Evolutionary conservation across 2,888 invertebrate species (phyloP), one percentile per base, ranked within the genome.

Genomic region (Polydrusus pterygomalis): DNA sequence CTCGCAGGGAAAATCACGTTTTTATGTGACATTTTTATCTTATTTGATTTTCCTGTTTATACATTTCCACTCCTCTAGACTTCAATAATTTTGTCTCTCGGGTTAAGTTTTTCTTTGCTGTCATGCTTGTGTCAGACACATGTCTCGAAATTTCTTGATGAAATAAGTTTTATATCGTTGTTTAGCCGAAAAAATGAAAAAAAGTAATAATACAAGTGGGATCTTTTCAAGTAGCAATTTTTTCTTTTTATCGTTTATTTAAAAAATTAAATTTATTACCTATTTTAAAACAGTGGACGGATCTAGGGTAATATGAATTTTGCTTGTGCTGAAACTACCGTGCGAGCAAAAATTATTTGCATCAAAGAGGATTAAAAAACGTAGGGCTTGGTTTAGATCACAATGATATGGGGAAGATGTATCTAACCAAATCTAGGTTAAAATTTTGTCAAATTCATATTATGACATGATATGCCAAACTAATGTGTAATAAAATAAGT

Each of bases 21-120:
- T 20, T 20, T 20, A 20, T 20, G 18, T 20, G 51, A 51, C 20
- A 43, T 49, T 51, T 51, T 20, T n/a, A 51, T 51, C 18, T 20
- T 51, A 51, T 51, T 51, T 11, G 51, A 20, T 51, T 20, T 51
- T 9, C 51, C 18, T 51, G 20, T 51, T 51, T 20, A n/a, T 20
- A 51, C 51, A 51, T 18, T 51, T 18, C 51, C 20, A 20, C 18
- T 51, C 51, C 20, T 51, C 18, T 51, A 17, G 51, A 51, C 51
- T 51, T 20, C 51, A 51, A 20, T 51, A 51, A 51, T 51, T 51
- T 51, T 10, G 51, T 51, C 51, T 51, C 51, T 20, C 13, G 51
- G 51, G 51, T 18, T 51, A 20, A 51, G 51, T 51, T 51, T 18
- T 11, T 45, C n/a, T 5, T 45, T 2, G 47, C 17, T 17, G 47